phyloP scores from a whole-genome alignment of 1,140 invertebrate species.

The Heliconius congener region DNA sequence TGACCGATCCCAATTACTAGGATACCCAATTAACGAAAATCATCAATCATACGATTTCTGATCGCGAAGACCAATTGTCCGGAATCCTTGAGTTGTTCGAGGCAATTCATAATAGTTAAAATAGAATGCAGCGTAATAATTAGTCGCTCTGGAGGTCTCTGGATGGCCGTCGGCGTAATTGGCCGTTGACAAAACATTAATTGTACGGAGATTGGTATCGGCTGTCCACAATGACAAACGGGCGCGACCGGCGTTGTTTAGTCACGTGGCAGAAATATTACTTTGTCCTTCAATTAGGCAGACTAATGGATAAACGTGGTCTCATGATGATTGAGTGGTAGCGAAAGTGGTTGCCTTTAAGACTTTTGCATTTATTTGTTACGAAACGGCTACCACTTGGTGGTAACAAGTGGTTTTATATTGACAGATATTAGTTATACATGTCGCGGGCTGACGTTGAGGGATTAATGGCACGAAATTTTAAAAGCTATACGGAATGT shows the following conservation, averaged over 20 bases:
- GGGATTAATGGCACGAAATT: conserved; percentile 20
- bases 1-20: conserved; percentile 41
- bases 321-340: conserved; percentile 37
- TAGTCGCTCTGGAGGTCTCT: conserved; percentile 19
- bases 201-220: conserved; percentile 47
- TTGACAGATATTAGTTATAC: conserved; percentile 18
- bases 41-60: conserved; percentile 54
- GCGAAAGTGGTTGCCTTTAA: conserved; percentile 38
- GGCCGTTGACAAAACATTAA: conserved; percentile 58
- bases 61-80: conserved; percentile 16
- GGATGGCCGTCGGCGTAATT: conserved; percentile 43
- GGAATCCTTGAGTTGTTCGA: conserved; percentile 26
- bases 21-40: conserved; percentile 47
- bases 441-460: conserved; percentile 17
- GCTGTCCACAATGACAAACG: conserved; percentile 44
- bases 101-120: conserved; percentile 33
- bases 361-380: conserved; percentile 32
- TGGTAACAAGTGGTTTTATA: conserved; percentile 9
- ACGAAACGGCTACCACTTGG: conserved; percentile 26
- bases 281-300: conserved; percentile 40
- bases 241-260: conserved; percentile 24
- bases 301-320: conserved; percentile 43
- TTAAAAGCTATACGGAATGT: conserved; percentile 20
- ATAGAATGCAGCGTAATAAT: conserved; percentile 35
- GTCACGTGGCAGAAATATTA: conserved; percentile 34